Percentiles rank a stretch among this genome's conserved stretches.
These are phyloP conservation scores for Orchesella flavescens DNA, from an alignment of 2,888 invertebrate species.

Conservation along the genomic window DNA sequence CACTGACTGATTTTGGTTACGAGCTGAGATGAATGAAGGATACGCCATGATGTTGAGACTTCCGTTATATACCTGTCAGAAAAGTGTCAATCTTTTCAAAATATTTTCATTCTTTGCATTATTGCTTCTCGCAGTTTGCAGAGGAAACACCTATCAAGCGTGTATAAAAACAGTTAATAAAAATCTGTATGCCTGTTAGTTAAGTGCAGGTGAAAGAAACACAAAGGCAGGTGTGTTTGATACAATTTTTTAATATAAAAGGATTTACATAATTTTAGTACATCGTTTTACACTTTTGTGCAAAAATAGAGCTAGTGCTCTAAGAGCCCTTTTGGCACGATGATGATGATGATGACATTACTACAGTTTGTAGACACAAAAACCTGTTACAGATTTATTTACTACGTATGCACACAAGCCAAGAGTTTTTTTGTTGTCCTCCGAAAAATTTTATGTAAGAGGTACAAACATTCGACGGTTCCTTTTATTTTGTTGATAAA, in stretches of 20 bases:
- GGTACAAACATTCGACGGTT: constrained; percentile 40
- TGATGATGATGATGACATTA: too few relatives aligned
- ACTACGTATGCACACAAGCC: constrained; percentile 5
- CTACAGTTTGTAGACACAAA: not conserved
- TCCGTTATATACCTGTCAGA: constrained; percentile 50
- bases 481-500: constrained; percentile 15
- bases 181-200: not conserved
- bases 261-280: constrained; percentile 35
- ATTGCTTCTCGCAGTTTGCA: not conserved
- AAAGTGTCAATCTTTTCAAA: constrained; percentile 54
- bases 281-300: constrained; percentile 41
- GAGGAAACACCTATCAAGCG: constrained; percentile 37
- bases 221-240: constrained; percentile 7
- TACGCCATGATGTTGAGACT: constrained; percentile 46
- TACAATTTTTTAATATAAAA: not conserved
- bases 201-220: not conserved
- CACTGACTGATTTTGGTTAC: not conserved
- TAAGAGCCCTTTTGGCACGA: too few relatives aligned
- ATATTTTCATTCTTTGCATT: constrained; percentile 1
- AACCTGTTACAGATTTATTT: constrained; percentile 45
- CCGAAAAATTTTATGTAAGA: constrained; percentile 22
- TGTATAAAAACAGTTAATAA: constrained; percentile 43
- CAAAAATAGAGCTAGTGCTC: constrained; percentile 18
- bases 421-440: constrained; percentile 17
- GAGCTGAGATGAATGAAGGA: constrained; percentile 20